Conservation (phyloP, 2,888 invertebrate species). For the Standfussiana lucernea region DNA sequence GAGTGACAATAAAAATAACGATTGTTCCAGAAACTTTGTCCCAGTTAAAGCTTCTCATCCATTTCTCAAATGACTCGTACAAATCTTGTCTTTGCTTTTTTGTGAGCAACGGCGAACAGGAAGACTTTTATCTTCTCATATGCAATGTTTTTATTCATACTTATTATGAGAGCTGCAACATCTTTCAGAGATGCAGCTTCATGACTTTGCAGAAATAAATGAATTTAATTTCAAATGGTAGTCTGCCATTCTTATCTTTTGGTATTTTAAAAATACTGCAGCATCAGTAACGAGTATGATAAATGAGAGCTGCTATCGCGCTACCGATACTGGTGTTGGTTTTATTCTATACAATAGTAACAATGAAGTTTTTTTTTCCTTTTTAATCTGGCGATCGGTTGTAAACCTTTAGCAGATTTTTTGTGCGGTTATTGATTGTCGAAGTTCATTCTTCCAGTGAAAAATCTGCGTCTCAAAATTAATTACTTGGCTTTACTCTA, state of each 20-base stretch:
- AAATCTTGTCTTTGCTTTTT: constrained; percentile 55
- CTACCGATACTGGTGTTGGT: constrained; percentile 18
- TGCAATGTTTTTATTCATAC: constrained; percentile 44
- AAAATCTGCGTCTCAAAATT: too few species aligned
- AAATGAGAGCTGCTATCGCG: constrained; percentile 11
- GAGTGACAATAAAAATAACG: constrained; percentile 55
- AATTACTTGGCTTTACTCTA: too few species aligned
- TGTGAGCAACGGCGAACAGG: constrained; percentile 15
- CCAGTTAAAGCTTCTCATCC: constrained; percentile 46
- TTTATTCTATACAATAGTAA: constrained; percentile 42
- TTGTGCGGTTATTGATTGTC: too few species aligned
- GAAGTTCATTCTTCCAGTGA: too few species aligned
- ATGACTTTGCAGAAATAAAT: constrained; percentile 20
- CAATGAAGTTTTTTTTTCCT: too few species aligned
- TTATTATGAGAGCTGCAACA: constrained; percentile 26
- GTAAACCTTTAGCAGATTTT: too few species aligned
- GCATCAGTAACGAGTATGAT: constrained; percentile 6
- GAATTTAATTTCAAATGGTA: constrained; percentile 30
- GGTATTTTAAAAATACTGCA: constrained; percentile 37
- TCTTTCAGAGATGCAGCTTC: constrained; percentile 21
- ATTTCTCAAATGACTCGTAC: constrained; percentile 54
- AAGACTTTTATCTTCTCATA: constrained; percentile 39
- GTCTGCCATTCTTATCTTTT: constrained; percentile 32
- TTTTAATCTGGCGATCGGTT: too few species aligned
- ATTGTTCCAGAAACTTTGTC: constrained; percentile 57